These are phyloP conservation scores for Cochlearius cochlearius DNA, from an alignment of 2,113 vertebrate genomes.

Conservation along the genomic window DNA sequence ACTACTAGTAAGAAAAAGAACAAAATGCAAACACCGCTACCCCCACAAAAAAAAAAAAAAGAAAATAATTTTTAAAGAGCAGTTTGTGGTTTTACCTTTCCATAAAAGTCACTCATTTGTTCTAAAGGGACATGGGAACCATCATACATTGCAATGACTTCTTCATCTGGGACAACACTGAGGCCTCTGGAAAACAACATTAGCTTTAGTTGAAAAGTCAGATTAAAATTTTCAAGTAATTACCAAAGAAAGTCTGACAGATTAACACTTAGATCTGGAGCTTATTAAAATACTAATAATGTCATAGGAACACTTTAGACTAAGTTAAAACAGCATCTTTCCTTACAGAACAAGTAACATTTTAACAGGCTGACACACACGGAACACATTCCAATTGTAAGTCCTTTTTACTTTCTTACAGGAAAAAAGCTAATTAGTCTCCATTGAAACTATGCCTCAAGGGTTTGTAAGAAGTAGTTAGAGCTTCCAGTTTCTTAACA, in stretches of 20 bases:
- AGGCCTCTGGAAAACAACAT: conserved; percentile 83
- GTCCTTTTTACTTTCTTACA: not conserved
- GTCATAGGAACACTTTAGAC: not conserved
- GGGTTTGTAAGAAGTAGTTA: not conserved
- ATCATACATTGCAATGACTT: conserved; percentile 98
- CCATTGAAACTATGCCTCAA: not conserved
- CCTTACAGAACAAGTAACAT: not conserved
- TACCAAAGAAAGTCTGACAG: not conserved
- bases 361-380: not conserved
- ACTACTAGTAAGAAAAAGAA: not conserved
- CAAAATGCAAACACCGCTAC: not conserved
- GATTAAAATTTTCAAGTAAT: not conserved
- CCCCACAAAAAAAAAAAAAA: not conserved
- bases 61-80: not conserved
- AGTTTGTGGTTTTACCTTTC: conserved; percentile 81
- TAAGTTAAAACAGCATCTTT: not conserved
- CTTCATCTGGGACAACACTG: conserved; percentile 89
- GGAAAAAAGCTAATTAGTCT: not conserved
- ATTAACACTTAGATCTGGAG: not conserved
- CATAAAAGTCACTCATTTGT: conserved; percentile 98
- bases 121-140: conserved; percentile 93
- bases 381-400: conserved; percentile 15
- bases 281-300: not conserved
- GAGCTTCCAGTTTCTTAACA: conserved; percentile 4
- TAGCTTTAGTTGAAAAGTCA: not conserved